These are phyloP conservation scores for Brachynemurus nebulosus DNA, from an alignment of 2,888 invertebrate genomes.

Conservation along the genomic window DNA sequence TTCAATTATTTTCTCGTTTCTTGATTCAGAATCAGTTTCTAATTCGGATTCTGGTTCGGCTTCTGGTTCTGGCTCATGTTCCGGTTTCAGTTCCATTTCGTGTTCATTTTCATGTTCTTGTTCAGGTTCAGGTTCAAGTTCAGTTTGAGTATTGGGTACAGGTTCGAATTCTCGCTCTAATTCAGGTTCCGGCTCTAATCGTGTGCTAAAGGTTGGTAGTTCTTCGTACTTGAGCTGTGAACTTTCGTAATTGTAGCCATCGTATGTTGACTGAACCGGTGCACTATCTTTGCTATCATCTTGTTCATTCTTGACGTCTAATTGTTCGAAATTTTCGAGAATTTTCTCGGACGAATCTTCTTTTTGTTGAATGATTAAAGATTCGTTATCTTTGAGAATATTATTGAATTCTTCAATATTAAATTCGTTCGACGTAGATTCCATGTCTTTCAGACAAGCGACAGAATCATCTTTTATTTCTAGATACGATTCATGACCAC, in stretches of 20 bases:
- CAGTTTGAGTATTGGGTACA: not conserved
- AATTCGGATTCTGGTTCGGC: not conserved
- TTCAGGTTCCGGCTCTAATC: not conserved
- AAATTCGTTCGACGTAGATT: conserved; percentile 1
- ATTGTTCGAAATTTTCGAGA: not conserved
- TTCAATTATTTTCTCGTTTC: not conserved
- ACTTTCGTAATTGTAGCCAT: not conserved
- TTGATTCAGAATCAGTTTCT: not conserved
- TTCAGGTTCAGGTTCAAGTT: not conserved
- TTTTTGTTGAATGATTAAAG: too few species aligned
- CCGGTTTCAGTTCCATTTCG: too few species aligned
- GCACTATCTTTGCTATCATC: not conserved
- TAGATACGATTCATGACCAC: not conserved
- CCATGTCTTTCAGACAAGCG: not conserved
- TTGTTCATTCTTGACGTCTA: not conserved
- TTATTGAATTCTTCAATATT: too few species aligned
- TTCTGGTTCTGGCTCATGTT: not conserved
- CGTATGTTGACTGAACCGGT: not conserved
- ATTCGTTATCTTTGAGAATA: too few species aligned
- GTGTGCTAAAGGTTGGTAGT: not conserved
- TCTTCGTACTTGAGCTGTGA: not conserved
- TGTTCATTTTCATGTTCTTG: not conserved
- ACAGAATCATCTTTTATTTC: not conserved
- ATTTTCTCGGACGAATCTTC: not conserved
- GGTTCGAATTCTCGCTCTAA: not conserved